Evolutionary conservation across 1,140 invertebrate species (phyloP).

Genomic region (Atta texana): DNA sequence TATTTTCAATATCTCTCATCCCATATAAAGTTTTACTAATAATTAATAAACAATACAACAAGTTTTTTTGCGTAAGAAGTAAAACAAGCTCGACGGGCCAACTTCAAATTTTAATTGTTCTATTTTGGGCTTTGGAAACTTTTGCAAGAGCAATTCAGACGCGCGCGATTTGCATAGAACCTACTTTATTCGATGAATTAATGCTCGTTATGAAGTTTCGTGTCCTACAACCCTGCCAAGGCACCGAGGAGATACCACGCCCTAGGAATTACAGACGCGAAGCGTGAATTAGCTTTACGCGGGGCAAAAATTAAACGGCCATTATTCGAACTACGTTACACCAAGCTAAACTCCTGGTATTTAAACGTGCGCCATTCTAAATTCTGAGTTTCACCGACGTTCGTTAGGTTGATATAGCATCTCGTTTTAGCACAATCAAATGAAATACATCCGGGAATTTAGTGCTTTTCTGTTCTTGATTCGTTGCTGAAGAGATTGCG

Average conservation of each 20-base stretch:
- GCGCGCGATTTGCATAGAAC: slow-evolving; percentile 56
- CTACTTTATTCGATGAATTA: slow-evolving; percentile 68
- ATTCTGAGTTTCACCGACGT: slow-evolving; percentile 12
- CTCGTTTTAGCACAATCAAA: slow-evolving; percentile 27
- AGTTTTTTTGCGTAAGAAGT: not conserved
- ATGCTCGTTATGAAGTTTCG: slow-evolving; percentile 64
- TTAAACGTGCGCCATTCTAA: slow-evolving; percentile 37
- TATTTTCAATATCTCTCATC: not conserved
- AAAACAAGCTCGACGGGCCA: slow-evolving; percentile 16
- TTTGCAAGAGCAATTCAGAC: slow-evolving; percentile 37
- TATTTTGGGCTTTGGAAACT: slow-evolving; percentile 23
- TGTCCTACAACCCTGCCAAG: slow-evolving; percentile 45
- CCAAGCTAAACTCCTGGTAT: slow-evolving; percentile 29
- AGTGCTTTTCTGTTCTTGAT: slow-evolving; percentile 33
- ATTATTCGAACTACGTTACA: slow-evolving; percentile 55
- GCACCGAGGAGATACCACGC: slow-evolving; percentile 20
- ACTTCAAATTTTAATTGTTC: slow-evolving; percentile 51
- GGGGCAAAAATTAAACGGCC: slow-evolving; percentile 50
- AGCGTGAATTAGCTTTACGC: slow-evolving; percentile 53
- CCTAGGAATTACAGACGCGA: slow-evolving; percentile 50
- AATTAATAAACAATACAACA: slow-evolving; percentile 29
- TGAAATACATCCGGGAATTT: slow-evolving; percentile 28
- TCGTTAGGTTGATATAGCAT: not conserved
- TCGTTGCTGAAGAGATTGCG: not conserved
- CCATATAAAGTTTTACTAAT: slow-evolving; percentile 10